Conservation (phyloP, 1,140 invertebrate species). For the Saxidomus purpurata region DNA sequence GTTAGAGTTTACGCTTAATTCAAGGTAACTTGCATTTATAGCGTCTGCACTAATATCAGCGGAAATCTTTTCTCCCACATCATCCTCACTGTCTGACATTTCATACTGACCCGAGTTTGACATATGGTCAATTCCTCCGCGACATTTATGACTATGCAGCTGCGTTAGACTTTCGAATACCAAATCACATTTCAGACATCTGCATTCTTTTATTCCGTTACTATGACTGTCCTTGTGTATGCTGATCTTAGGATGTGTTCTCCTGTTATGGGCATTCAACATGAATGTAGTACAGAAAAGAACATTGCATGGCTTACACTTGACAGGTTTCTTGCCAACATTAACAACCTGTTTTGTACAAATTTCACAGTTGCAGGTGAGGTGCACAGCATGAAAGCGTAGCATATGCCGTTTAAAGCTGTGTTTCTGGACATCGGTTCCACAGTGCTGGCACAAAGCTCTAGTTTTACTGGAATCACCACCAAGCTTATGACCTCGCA, state of each 20-base stretch:
- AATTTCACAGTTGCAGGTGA: neutral
- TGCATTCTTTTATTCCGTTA: neutral
- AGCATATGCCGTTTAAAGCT: neutral
- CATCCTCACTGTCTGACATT: neutral
- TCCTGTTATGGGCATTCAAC: neutral
- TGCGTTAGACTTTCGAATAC: neutral
- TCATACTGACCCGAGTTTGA: neutral
- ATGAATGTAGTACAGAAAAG: neutral
- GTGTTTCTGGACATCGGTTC: neutral
- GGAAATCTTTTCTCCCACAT: neutral
- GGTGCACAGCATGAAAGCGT: neutral
- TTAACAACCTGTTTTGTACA: neutral
- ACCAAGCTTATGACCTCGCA: neutral
- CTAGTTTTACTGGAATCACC: neutral
- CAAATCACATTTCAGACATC: neutral
- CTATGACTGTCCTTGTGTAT: too few relatives aligned
- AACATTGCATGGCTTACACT: neutral
- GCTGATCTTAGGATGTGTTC: neutral
- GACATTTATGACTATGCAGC: neutral
- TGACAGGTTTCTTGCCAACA: neutral
- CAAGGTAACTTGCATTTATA: neutral
- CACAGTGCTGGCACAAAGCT: neutral
- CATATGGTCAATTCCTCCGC: neutral
- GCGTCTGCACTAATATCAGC: neutral
- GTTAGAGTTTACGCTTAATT: neutral